A percentile compares a stretch with the other conserved stretches of the same genome.
Conservation (phyloP, 2,797 vertebrate species). For the Leptatherina wallacei region DNA sequence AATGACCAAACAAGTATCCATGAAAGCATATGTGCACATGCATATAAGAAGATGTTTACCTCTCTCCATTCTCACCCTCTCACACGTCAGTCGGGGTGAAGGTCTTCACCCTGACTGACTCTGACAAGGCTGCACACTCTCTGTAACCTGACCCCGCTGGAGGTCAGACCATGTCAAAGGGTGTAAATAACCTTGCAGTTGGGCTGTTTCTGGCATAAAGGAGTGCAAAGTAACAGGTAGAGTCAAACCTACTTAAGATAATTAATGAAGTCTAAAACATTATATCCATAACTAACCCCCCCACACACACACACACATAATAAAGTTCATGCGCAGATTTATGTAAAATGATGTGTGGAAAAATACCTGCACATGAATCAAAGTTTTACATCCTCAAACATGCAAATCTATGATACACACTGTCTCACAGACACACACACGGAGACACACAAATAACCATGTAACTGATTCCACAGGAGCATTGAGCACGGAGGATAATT, state of each 20-base stretch:
- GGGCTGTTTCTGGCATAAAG: slow-evolving; percentile 56
- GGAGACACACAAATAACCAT: slow-evolving; percentile 71
- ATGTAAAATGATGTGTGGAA: background rate
- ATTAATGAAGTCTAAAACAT: background rate
- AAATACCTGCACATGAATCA: slow-evolving; percentile 21
- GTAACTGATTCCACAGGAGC: slow-evolving; percentile 84
- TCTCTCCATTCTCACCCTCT: slow-evolving; percentile 29
- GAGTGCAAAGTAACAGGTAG: background rate
- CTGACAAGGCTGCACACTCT: slow-evolving; percentile 55
- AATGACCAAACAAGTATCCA: slow-evolving; percentile 12
- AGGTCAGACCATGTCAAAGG: slow-evolving; percentile 69
- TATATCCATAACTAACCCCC: background rate
- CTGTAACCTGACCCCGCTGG: slow-evolving; percentile 71
- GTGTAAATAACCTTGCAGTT: slow-evolving; percentile 72
- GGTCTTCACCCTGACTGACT: slow-evolving; percentile 21
- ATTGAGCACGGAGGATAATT: slow-evolving; percentile 85
- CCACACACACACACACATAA: background rate
- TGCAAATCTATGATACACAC: slow-evolving; percentile 50
- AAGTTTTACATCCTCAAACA: slow-evolving; percentile 42
- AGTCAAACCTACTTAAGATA: background rate
- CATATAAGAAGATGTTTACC: background rate
- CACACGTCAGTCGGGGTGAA: slow-evolving; percentile 34
- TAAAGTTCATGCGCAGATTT: background rate
- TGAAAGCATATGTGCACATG: slow-evolving; percentile 1
- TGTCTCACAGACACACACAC: slow-evolving; percentile 18